Evolutionary conservation across 2,888 invertebrate genomes (phyloP), one percentile per base, ranked within the genome.

Genomic region (Zaprionus bogoriensis): DNA sequence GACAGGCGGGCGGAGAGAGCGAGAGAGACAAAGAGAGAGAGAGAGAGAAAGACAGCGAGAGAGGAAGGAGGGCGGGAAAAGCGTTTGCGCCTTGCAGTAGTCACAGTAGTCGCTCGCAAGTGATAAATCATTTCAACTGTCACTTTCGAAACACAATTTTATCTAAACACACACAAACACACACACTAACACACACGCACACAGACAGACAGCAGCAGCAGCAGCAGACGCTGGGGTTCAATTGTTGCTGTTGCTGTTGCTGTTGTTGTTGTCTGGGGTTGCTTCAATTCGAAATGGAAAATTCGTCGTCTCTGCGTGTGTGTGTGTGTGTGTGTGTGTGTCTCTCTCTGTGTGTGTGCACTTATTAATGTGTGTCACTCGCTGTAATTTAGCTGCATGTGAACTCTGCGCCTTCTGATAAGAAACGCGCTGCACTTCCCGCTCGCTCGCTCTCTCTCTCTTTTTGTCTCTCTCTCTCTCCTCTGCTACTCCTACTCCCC

Each of bases 91-190:
- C 73, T 79, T 83, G 80, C 83, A 83, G 77, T 74, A 82, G 75
- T 73, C 81, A 79, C 75, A 74, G 84, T 23, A 19, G 41, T 41
- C n/a, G 41, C 84, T 76, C 83, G 79, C 75, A 82, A 87, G 90
- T 89, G 89, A 90, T 90, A 90, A 90, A 90, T 90, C 90, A 90
- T 90, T 90, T 89, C 85, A 89, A 89, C 89, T 90, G 90, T 90
- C 90, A 90, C 89, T 90, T 90, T 90, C 86, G 88, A 88, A 89
- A 90, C 88, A 90, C 90, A 89, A 90, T 90, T 90, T 90, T 90
- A 90, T 90, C 89, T 89, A 89, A 88, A 86, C 77, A 84, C 79
- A 76, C 42, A 67, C 38, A 54, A 7, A 44, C 25, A 59, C 27
- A 65, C 25, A 62, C 41, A 17, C 22, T 41, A 14, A 58, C 22